A percentile compares a stretch with the other conserved stretches of the same genome.
These are phyloP conservation scores for Solenopsis fugax DNA, from an alignment of 1,140 invertebrate species.

Conservation along the genomic window DNA sequence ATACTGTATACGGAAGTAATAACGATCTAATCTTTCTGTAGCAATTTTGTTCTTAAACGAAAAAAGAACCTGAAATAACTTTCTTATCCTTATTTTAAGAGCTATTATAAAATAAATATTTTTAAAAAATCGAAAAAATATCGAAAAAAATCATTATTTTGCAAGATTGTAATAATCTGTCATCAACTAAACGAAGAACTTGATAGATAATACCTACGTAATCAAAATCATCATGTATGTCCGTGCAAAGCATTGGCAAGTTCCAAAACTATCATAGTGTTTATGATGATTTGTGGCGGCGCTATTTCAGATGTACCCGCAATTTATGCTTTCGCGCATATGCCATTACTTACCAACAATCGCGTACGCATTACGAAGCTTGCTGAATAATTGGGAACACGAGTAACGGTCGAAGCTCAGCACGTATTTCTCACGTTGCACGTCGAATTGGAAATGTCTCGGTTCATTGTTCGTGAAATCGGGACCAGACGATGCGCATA, in stretches of 20 bases:
- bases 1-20: not conserved
- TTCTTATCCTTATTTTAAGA: not conserved
- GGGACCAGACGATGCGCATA: constrained; percentile 36
- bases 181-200: not conserved
- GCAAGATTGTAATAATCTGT: not conserved
- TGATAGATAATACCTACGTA: not conserved
- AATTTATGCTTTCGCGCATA: constrained; percentile 48
- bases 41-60: not conserved
- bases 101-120: not conserved
- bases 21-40: not conserved
- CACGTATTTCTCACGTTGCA: constrained; percentile 57
- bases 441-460: constrained; percentile 61
- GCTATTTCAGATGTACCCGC: constrained; percentile 59
- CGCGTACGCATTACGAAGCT: constrained; percentile 63
- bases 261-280: constrained; percentile 26
- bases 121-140: not conserved
- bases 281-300: constrained; percentile 63
- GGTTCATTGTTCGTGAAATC: constrained; percentile 52
- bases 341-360: constrained; percentile 69
- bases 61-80: not conserved
- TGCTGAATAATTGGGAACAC: constrained; percentile 59
- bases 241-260: not conserved
- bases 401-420: constrained; percentile 48
- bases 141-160: not conserved
- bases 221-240: not conserved